A percentile compares a stretch with the other conserved stretches of the same genome.
Conservation (phyloP, 2,113 vertebrate species). For the human region DNA sequence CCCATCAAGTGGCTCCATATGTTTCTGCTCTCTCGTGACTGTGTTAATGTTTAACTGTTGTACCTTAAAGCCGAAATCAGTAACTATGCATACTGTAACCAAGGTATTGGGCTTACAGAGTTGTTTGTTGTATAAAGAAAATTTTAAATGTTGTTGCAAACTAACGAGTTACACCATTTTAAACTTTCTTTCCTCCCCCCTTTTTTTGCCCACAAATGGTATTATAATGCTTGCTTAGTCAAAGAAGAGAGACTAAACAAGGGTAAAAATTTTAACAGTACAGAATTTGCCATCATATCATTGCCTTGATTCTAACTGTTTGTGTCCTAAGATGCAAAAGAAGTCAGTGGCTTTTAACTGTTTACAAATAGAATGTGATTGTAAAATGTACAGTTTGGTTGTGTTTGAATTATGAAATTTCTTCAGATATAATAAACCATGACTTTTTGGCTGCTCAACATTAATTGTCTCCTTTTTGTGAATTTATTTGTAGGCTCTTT, state of each 20-base stretch:
- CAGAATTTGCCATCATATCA: slow-evolving; percentile 99
- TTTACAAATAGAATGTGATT: slow-evolving; percentile 99
- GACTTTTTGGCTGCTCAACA: slow-evolving; percentile 92
- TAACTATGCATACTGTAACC: slow-evolving; percentile 99
- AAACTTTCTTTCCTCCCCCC: slow-evolving; percentile 78
- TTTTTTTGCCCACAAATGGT: slow-evolving; percentile 93
- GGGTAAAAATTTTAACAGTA: slow-evolving; percentile 91
- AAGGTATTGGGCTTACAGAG: slow-evolving; percentile 90
- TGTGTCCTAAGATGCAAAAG: slow-evolving; percentile 98
- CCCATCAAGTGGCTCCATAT: slow-evolving; percentile 85
- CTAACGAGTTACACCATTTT: slow-evolving; percentile 87
- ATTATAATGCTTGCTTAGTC: slow-evolving; percentile 90
- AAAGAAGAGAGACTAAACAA: slow-evolving; percentile 84
- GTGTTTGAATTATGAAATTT: slow-evolving; percentile 94
- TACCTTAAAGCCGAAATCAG: slow-evolving; percentile 92
- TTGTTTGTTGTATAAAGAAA: slow-evolving; percentile 87
- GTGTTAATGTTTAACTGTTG: slow-evolving; percentile 89
- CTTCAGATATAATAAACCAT: slow-evolving; percentile 93
- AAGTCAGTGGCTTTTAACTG: slow-evolving; percentile 99
- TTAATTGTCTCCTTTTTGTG: slow-evolving; percentile 85
- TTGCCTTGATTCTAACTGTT: slow-evolving; percentile 98
- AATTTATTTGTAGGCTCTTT: slow-evolving; percentile 86
- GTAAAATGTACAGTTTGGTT: slow-evolving; percentile 97
- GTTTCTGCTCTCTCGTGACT: slow-evolving; percentile 87
- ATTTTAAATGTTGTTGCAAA: slow-evolving; percentile 92